Evolutionary conservation across 2,888 invertebrate species (phyloP).

Genomic region (Leucophora obtusa): DNA sequence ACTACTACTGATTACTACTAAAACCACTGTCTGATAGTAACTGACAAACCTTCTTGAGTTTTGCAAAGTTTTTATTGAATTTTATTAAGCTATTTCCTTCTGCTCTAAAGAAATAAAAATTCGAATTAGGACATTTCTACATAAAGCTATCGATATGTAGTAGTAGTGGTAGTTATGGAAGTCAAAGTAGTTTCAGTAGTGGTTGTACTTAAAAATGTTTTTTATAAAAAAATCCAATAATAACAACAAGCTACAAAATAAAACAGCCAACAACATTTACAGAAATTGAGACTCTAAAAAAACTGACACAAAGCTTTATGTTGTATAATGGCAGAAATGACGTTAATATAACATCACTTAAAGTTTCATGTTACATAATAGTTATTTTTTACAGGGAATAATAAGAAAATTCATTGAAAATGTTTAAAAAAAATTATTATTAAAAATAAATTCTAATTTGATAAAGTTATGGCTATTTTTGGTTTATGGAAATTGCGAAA

Average conservation of each 20-base stretch:
- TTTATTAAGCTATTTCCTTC: too few species aligned
- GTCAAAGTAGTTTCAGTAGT: slow-evolving; percentile 13
- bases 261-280: slow-evolving; percentile 5
- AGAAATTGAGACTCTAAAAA: slow-evolving; percentile 9
- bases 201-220: slow-evolving; percentile 24
- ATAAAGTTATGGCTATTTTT: too few species aligned
- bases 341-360: slow-evolving; percentile 21
- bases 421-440: too few species aligned
- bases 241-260: background rate
- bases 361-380: slow-evolving; percentile 21
- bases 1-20: too few species aligned
- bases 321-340: slow-evolving; percentile 24
- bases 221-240: background rate
- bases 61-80: too few species aligned
- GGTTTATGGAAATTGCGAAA: too few species aligned
- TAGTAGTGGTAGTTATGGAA: slow-evolving; percentile 12
- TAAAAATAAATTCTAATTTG: too few species aligned
- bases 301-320: slow-evolving; percentile 1
- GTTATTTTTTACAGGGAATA: background rate
- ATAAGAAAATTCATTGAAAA: background rate
- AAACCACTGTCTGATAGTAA: too few species aligned
- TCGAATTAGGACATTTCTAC: too few species aligned
- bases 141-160: background rate
- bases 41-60: too few species aligned
- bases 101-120: too few species aligned